Evolutionary conservation across 2,113 vertebrate genomes (phyloP).

Genomic region (Panthera leo): DNA sequence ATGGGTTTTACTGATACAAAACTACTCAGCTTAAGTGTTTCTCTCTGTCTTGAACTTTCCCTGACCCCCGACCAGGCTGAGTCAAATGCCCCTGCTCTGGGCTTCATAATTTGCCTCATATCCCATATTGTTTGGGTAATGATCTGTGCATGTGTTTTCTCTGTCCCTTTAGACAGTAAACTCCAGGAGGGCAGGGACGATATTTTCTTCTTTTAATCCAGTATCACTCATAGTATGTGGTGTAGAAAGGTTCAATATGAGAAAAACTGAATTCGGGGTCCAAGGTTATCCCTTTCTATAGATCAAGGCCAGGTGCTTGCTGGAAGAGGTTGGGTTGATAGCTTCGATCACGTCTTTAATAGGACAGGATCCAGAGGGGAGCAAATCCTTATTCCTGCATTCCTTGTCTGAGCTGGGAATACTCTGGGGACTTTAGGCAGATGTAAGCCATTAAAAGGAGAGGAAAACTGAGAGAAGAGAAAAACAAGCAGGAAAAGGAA

Average conservation of each 20-base stretch:
- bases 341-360: neutral
- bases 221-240: neutral
- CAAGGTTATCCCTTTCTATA: neutral
- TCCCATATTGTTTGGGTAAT: neutral
- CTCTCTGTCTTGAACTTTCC: constrained; percentile 14
- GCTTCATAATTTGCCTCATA: neutral
- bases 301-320: neutral
- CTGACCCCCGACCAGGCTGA: neutral
- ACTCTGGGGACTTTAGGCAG: neutral
- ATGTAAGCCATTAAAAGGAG: neutral
- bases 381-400: neutral
- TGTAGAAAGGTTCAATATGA: neutral
- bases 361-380: neutral
- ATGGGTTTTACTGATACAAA: neutral
- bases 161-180: neutral
- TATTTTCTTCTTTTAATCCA: neutral
- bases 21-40: constrained; percentile 4
- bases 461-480: neutral
- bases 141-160: neutral
- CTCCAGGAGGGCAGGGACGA: neutral
- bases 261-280: neutral
- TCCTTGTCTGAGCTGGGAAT: neutral
- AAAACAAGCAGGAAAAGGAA: neutral
- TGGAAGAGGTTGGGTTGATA: accelerated
- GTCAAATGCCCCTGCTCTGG: neutral